Evolutionary conservation across 2,888 invertebrate species (phyloP), one percentile per base, ranked within the genome.

Genomic region (Embidobia sp.): DNA sequence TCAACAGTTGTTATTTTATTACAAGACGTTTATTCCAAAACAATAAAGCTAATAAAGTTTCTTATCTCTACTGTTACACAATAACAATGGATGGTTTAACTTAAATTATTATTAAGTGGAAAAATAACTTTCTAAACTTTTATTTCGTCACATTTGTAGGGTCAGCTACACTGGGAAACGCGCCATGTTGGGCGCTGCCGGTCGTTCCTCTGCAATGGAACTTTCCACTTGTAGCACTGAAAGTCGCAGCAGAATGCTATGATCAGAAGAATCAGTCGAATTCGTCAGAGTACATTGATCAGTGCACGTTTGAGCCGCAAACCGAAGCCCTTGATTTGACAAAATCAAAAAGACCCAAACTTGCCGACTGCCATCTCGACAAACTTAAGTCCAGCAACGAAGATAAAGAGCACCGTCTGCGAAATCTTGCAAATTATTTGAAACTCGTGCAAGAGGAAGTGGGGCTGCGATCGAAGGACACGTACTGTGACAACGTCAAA

Each of bases 161-260:
- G 83, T 79, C 82, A 79, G 79, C 81, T 66, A 74, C 82, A 82
- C 76, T 82, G 84, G 85, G 80, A 84, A 83, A 82, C 79, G 84
- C 86, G 85, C 85, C 87, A 77, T 80, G 83, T 82, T 86, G 88
- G 88, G 87, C 86, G 85, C 85, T 84, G 73, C 81, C 85, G 82
- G 80, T 84, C 70, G 80, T 80, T 85, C 82, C 81, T 79, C 78
- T 82, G 77, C 82, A 83, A 79, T 85, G 85, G 85, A 79, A 82
- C 80, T 82, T 84, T 78, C 81, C 81, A 74, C 78, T 87, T 81
- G 80, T 87, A 87, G 81, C 85, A 82, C 80, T 79, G 59, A 81
- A 82, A 76, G 79, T 81, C 31, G 55, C 77, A 48, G 72, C 70
- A 15, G 55, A 79, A 59, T 53, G 40, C 18, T 31, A 16, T 0